Evolutionary conservation across 2,888 invertebrate genomes (phyloP), one percentile per base, ranked within the genome.

Genomic region (Nowickia ferox): DNA sequence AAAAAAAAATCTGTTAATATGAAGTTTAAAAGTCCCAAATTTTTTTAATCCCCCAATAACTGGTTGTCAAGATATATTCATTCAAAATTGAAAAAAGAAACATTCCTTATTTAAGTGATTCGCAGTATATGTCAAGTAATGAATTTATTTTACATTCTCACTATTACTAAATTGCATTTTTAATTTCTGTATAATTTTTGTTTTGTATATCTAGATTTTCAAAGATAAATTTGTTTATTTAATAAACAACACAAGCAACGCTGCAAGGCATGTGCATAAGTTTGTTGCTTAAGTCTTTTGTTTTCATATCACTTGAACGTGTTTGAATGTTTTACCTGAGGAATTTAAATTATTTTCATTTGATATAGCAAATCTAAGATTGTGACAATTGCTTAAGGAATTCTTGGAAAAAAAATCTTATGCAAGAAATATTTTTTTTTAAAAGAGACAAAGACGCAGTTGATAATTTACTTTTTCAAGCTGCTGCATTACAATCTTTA

Each of bases 271-370:
- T 30, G 42, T 15, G 6, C 30, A 30, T 30, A 44, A 61, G 71
- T 63, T 51, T 79, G 71, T 72, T 46, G 17, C 79, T 71, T 71
- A 79, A 79, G 65, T 79, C 79, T 71, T 79, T 79, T 53, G 79
- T 72, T 79, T 79, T 57, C 22, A 40, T 40, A 10, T 5, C 38
- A 10, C 15, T 59, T 40, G 51, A 9, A 51, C 22, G 22, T 22
- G 55, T 17, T 13, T 30, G 19, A 38, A 13, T 75, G 30, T 75
- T 44, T 75, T 55, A 55, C 65, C 44, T 55, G 15, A 38, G 55
- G 76, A 76, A 76, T 77, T 68, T 77, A 19, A 77, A 77, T 77
- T 68, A 77, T 77, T 59, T 77, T 40, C 59, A 59, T 19, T 30
- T 51, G 42, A 40, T 74, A 10, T 48, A 22, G n/a, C 42, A 51